Percentiles rank a stretch among this genome's conserved stretches.
These are phyloP conservation scores for Tonatia bakeri DNA, from an alignment of 2,113 vertebrate genomes.

Conservation along the genomic window DNA sequence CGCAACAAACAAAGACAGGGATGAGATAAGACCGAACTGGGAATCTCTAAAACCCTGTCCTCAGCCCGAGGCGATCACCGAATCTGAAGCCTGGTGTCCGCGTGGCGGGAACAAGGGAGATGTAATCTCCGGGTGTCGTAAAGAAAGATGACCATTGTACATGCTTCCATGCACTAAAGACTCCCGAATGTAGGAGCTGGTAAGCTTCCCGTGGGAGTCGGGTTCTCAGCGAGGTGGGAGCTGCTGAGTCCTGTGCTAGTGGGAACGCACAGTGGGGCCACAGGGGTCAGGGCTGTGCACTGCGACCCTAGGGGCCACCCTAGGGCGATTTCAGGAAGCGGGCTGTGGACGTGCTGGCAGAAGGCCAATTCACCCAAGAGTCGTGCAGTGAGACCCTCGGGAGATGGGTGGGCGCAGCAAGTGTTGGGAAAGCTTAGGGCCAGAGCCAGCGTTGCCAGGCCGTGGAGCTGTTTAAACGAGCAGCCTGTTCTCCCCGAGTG, in stretches of 20 bases:
- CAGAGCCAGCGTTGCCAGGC: too few species aligned
- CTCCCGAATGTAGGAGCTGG: neutral
- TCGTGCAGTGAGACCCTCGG: neutral
- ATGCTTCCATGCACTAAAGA: neutral
- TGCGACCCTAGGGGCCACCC: neutral
- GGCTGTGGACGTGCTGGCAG: neutral
- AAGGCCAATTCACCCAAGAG: neutral
- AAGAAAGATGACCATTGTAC: neutral
- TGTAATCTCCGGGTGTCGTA: neutral
- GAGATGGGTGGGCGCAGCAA: neutral
- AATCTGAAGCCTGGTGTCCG: neutral
- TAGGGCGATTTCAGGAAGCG: neutral
- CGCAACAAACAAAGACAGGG: neutral
- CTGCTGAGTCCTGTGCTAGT: too few species aligned
- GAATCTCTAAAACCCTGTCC: neutral
- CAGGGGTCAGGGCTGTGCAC: neutral
- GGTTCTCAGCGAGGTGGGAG: too few species aligned
- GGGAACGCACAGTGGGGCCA: too few species aligned
- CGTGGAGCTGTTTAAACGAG: neutral
- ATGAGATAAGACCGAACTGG: neutral
- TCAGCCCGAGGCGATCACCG: neutral
- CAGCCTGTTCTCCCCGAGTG: neutral
- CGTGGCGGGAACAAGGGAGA: neutral
- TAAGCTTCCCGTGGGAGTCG: neutral
- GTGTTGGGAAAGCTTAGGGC: neutral